Base-by-base conservation (phyloP, 2,888 invertebrate species). In the Charanyca ferruginea region DNA sequence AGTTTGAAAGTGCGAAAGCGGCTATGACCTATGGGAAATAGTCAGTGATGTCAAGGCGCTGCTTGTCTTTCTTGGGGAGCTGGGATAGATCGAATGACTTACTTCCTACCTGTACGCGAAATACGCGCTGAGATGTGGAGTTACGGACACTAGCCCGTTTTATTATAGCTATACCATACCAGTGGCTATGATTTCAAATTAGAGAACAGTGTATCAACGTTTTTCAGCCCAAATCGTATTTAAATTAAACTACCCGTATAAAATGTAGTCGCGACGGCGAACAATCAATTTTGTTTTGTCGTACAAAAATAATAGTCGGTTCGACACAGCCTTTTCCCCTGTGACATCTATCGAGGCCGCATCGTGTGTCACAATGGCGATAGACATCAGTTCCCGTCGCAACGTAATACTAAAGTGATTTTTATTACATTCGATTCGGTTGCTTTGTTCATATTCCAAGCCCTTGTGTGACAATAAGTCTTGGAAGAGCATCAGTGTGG, bases 341-440 rank as follows among this genome's bases (percentile, higher is more conserved):
- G 93, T 91, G 94, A 93, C 91, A 90, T 89, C 90, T 90, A 91
- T 92, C 89, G 92, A 88, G 87, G 90, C 92, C 93, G 92, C 94
- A 87, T 92, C 93, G 91, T 94, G 91, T 93, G 93, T 94, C 93
- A 92, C 91, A 91, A 89, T 90, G 90, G 87, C 92, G 92, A 93
- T 93, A 93, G 91, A 93, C 93, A 94, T 94, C 94, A 92, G 93
- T 94, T 90, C 89, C 90, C 90, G 93, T 94, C 94, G 89, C 87
- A 87, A 89, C 88, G 91, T 91, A 91, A 93, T 91, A 90, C 90
- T 93, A 90, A 94, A 94, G 94, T 94, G 94, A 94, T 94, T 95
- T 93, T 95, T 95, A 95, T 94, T 93, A 93, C 93, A 91, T 94
- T 94, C 92, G 93, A 93, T 93, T 92, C 93, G 93, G 91, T 93